Conservation (phyloP, 2,113 vertebrate genomes). For the Chunga burmeisteri region DNA sequence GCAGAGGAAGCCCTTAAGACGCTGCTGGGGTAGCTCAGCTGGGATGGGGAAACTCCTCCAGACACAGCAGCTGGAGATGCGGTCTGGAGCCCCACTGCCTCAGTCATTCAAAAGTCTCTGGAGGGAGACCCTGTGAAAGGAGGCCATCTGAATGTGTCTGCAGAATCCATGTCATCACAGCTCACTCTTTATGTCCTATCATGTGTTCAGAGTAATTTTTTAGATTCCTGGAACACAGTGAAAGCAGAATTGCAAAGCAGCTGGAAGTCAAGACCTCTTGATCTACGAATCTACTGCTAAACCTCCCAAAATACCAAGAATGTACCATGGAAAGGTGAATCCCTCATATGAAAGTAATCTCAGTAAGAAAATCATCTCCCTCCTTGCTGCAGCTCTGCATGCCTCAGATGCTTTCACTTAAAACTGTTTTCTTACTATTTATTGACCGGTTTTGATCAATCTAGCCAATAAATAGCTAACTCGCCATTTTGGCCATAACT, state of each 20-base stretch:
- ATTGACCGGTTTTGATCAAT: not conserved
- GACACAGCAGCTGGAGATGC: not conserved
- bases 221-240: accelerated
- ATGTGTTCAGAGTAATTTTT: not conserved
- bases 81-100: not conserved
- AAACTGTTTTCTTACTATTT: not conserved
- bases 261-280: not conserved
- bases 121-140: not conserved
- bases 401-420: not conserved
- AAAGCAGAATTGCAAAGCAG: not conserved
- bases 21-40: not conserved
- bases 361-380: not conserved
- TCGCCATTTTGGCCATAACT: not conserved
- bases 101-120: not conserved
- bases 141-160: not conserved
- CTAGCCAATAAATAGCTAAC: not conserved
- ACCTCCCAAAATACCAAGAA: not conserved
- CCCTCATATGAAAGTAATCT: not conserved
- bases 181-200: not conserved
- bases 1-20: not conserved
- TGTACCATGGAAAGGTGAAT: not conserved
- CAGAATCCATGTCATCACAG: not conserved
- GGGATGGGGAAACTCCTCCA: not conserved
- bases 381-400: not conserved
- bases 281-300: not conserved